Percentiles rank a stretch among this genome's conserved stretches.
Conservation (phyloP, 2,113 vertebrate species). For the Mohoua ochrocephala region DNA sequence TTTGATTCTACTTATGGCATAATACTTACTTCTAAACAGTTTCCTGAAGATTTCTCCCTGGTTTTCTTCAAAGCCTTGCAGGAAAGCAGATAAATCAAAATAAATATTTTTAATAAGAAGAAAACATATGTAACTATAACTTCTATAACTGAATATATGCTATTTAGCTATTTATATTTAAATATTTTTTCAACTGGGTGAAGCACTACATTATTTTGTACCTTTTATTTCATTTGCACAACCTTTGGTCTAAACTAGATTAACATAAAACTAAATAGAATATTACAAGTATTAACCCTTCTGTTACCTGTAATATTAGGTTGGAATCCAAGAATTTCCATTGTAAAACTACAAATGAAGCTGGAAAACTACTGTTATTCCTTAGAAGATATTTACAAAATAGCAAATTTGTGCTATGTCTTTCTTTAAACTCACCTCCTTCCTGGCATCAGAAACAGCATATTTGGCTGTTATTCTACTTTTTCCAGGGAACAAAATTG, state of each 20-base stretch:
- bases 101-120: background rate
- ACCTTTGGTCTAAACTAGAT: background rate
- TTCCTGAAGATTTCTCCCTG: background rate
- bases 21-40: background rate
- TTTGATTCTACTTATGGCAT: background rate
- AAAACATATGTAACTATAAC: background rate
- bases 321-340: background rate
- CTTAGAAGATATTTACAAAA: background rate
- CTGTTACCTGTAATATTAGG: background rate
- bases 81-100: background rate
- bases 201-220: background rate
- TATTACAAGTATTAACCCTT: background rate
- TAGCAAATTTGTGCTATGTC: rapidly evolving
- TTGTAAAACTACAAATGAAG: background rate
- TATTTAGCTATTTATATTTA: background rate
- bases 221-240: background rate
- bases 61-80: background rate
- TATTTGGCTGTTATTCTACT: background rate
- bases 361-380: background rate
- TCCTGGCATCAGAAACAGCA: background rate
- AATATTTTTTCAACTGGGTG: background rate
- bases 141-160: background rate
- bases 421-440: background rate
- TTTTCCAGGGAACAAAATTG: background rate
- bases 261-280: background rate